These are phyloP conservation scores for Girardinus metallicus DNA, from an alignment of 2,797 vertebrate species.

Conservation along the genomic window DNA sequence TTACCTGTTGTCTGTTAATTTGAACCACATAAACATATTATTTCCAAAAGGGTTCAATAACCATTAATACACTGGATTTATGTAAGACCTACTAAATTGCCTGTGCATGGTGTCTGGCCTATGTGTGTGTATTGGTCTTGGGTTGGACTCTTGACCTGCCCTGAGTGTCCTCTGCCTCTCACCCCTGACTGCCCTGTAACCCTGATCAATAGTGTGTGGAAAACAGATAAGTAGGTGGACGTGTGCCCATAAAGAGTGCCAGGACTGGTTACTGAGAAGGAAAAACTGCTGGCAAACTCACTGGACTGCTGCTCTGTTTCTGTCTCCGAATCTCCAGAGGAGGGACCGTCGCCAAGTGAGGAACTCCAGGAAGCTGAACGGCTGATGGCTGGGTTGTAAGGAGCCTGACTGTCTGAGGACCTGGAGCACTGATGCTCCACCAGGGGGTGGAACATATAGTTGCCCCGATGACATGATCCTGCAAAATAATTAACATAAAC, in stretches of 20 bases:
- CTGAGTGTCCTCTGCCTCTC: not conserved
- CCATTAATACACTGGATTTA: not conserved
- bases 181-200: not conserved
- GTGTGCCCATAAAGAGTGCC: not conserved
- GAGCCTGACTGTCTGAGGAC: constrained; percentile 30
- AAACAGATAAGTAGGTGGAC: not conserved
- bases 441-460: constrained; percentile 52
- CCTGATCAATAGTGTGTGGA: not conserved
- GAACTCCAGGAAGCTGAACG: constrained; percentile 71
- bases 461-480: constrained; percentile 69
- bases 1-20: not conserved
- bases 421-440: constrained; percentile 51
- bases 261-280: not conserved
- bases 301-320: constrained; percentile 50
- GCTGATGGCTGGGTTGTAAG: constrained; percentile 55
- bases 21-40: not conserved
- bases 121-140: not conserved
- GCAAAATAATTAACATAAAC: constrained; percentile 26
- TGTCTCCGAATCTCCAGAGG: constrained; percentile 51
- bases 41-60: not conserved
- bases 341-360: constrained; percentile 36
- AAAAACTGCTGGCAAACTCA: constrained; percentile 48
- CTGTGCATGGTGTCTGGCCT: not conserved
- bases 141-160: not conserved
- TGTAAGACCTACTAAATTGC: not conserved